A percentile compares a stretch with the other conserved stretches of the same genome.
These are phyloP conservation scores for Lacanobia wlatinum DNA, from an alignment of 2,888 invertebrate genomes.

Conservation along the genomic window DNA sequence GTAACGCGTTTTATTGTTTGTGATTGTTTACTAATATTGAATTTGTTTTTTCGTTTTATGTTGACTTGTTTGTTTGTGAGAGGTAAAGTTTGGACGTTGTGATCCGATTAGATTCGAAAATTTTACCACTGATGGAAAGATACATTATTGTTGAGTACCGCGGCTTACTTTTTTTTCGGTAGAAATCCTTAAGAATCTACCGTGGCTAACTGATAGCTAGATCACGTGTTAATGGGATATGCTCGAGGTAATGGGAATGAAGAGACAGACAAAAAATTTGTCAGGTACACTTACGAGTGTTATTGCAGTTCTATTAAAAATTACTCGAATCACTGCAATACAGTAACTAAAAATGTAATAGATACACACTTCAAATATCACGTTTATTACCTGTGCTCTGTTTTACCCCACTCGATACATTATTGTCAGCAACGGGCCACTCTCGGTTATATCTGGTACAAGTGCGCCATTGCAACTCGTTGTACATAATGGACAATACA, in stretches of 20 bases:
- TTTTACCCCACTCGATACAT: background rate
- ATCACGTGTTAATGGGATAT: no score
- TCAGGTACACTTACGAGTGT: no score
- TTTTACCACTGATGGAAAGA: background rate
- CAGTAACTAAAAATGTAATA: background rate
- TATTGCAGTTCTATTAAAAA: no score
- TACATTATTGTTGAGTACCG: background rate
- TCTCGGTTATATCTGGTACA: background rate
- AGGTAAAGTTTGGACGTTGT: background rate
- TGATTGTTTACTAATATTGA: background rate
- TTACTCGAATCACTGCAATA: no score
- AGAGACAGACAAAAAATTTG: no score
- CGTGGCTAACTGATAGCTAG: no score
- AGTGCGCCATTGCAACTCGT: constrained; percentile 10
- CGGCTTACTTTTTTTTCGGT: no score
- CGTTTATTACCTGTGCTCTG: background rate
- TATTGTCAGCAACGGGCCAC: constrained; percentile 2
- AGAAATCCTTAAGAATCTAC: no score
- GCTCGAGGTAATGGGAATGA: no score
- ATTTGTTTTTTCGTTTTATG: background rate
- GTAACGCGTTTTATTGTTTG: background rate
- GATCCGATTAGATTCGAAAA: background rate
- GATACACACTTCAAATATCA: background rate
- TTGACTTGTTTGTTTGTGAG: background rate
- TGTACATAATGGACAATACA: constrained; percentile 23